Evolutionary conservation across 2,113 vertebrate genomes (phyloP), one percentile per base, ranked within the genome.

Genomic region (Sapajus apella): DNA sequence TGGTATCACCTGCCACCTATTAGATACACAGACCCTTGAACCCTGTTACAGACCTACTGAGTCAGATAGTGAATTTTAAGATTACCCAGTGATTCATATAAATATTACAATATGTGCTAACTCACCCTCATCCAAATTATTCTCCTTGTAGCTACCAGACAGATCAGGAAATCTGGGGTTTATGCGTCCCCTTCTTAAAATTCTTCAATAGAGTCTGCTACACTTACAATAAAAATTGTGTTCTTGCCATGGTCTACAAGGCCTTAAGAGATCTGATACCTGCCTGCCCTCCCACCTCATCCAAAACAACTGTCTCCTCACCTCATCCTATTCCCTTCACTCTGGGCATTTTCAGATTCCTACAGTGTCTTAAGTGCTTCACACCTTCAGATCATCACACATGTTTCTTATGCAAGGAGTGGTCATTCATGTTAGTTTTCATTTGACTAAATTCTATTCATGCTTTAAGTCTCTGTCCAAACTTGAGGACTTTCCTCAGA

Each of bases 251-350:
- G 23, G 11, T 23, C 58, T 66, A 21, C 21, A 52, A 61, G 50
- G 13, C 4, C 32, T 18, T 30, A 3, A 17, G 45, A 37, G 14
- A 23, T 0, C 10, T 21, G 20, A 35, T 2, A 3, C 14, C 40
- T 52, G 27, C 21, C 20, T 56, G 11, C 45, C 8, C 27, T 27
- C 35, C 4, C 21, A 6, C 37, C 17, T 17, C 16, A 61, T 3
- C 37, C 68, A 14, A 14, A 82, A 12, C 40, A 7, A 3, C 16
- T 56, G 1, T 17, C 37, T 35, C 20, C 40, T 11, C 17, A 23
- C 14, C 11, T 61, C n/a, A 45, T 30, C 18, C 45, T 50, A 3
- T 12, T 56, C 30, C 8, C 1, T 55, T 92, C 55, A 52, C 9
- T 18, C 8, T 20, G 4, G 9, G 32, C 32, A 2, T 30, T 27